Conservation (phyloP, 2,113 vertebrate genomes). For the Psittacus erithacus region DNA sequence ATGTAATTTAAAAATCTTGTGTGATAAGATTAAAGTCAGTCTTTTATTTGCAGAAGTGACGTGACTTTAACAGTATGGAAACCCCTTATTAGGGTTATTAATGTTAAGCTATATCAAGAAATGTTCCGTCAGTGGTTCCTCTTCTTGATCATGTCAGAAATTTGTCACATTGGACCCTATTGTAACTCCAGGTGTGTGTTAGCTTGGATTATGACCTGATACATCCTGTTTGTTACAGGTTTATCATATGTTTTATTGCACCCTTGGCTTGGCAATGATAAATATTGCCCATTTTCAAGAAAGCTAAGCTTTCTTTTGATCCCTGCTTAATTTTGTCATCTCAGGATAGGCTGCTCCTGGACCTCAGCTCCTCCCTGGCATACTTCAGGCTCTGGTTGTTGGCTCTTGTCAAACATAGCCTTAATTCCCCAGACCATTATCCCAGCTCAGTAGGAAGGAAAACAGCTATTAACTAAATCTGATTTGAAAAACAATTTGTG, state of each 20-base stretch:
- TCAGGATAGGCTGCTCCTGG: rapidly evolving
- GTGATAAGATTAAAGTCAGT: background rate
- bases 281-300: background rate
- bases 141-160: background rate
- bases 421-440: background rate
- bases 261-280: background rate
- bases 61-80: background rate
- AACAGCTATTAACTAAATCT: background rate
- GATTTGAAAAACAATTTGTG: background rate
- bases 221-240: background rate
- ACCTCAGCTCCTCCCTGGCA: background rate
- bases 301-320: background rate
- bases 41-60: background rate
- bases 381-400: rapidly evolving
- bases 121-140: background rate
- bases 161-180: background rate
- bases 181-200: background rate
- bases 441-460: background rate
- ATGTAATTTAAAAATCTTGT: slow-evolving; percentile 32
- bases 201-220: background rate
- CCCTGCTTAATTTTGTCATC: rapidly evolving
- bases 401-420: background rate
- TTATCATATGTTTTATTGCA: background rate
- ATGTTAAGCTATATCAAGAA: background rate
- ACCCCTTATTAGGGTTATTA: slow-evolving; percentile 19